These are phyloP conservation scores for Eubasilissa splendida DNA, from an alignment of 2,888 invertebrate species.

Conservation along the genomic window DNA sequence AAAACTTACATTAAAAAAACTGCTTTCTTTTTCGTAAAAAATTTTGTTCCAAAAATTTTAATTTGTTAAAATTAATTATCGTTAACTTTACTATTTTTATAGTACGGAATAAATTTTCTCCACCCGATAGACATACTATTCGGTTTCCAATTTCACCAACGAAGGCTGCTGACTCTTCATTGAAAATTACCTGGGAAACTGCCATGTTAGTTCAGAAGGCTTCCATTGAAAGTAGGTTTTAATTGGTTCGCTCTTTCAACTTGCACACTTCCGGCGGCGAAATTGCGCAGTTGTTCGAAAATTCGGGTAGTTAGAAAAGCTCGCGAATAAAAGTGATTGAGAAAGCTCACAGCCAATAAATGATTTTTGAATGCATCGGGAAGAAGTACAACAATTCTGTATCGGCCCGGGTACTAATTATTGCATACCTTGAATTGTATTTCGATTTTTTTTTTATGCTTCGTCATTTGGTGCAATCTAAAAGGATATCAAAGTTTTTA, in stretches of 20 bases:
- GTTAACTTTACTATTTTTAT: too few species aligned
- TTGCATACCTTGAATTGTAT: too few species aligned
- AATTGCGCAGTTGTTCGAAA: conserved; percentile 19
- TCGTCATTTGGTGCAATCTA: too few species aligned
- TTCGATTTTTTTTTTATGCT: too few species aligned
- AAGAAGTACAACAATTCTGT: too few species aligned
- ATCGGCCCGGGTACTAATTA: too few species aligned
- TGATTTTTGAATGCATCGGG: too few species aligned
- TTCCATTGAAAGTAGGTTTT: conserved; percentile 17
- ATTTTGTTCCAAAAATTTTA: not conserved
- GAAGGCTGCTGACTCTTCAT: conserved; percentile 5
- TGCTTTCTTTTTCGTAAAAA: not conserved
- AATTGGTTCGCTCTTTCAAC: conserved; percentile 23
- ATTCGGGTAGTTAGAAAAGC: not conserved
- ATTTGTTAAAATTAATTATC: too few species aligned
- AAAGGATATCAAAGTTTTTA: too few species aligned
- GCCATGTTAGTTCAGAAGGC: conserved; percentile 14
- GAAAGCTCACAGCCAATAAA: not conserved
- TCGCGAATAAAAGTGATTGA: not conserved
- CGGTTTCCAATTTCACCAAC: not conserved
- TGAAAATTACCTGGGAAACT: conserved; percentile 25
- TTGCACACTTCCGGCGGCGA: conserved; percentile 13
- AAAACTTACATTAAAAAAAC: too few species aligned
- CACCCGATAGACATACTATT: not conserved
- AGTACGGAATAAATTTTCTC: too few species aligned